A percentile compares a stretch with the other conserved stretches of the same genome.
Conservation (phyloP, 2,113 vertebrate genomes). For the Cynocephalus volans region DNA sequence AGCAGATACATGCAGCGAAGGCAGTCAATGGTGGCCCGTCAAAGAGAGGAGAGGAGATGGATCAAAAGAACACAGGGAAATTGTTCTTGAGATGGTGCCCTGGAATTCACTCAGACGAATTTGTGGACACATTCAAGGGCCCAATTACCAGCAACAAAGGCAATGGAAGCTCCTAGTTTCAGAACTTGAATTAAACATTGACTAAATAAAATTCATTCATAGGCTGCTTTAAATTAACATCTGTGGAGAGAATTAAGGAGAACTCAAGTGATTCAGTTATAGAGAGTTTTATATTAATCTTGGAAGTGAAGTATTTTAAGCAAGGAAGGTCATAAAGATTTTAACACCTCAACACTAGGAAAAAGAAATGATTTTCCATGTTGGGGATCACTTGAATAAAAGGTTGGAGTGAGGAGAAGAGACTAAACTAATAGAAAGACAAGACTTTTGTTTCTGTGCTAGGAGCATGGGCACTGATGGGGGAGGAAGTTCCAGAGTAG, state of each 20-base stretch:
- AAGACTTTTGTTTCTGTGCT: neutral
- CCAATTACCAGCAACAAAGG: neutral
- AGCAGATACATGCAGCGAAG: neutral
- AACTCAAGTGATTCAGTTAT: neutral
- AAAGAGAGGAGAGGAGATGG: neutral
- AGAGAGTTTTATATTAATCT: neutral
- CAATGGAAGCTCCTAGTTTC: neutral
- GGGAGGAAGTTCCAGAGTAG: neutral
- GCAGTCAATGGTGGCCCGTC: neutral
- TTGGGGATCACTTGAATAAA: neutral
- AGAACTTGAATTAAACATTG: neutral
- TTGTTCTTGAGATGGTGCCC: neutral
- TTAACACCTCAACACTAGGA: neutral
- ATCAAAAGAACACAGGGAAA: neutral
- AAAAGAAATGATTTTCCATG: conserved; percentile 30
- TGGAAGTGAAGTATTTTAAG: conserved; percentile 6
- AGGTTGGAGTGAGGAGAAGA: neutral
- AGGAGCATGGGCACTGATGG: neutral
- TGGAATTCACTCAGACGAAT: neutral
- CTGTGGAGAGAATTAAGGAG: conserved; percentile 12
- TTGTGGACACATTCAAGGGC: neutral
- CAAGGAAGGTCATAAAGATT: conserved; percentile 42
- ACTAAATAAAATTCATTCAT: neutral
- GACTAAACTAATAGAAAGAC: neutral
- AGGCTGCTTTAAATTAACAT: neutral